Conservation (phyloP, 2,888 invertebrate species). For the Sarcophaga rosellei region DNA sequence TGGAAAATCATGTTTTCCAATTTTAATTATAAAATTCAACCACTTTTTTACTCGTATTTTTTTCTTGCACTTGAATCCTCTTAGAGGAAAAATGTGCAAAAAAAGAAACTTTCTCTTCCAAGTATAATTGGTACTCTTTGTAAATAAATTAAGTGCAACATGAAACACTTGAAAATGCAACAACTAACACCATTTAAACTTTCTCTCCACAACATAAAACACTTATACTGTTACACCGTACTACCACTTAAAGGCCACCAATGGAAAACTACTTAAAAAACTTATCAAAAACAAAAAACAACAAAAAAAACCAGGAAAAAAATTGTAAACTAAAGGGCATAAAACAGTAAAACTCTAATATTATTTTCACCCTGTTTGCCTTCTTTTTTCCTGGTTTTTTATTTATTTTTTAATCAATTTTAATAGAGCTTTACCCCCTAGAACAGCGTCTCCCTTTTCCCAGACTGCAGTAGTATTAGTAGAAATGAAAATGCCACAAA, state of each 20-base stretch:
- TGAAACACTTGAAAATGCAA: constrained; percentile 64
- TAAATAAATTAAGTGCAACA: constrained; percentile 65
- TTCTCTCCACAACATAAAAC: constrained; percentile 46
- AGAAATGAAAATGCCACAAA: background rate
- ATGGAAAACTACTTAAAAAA: constrained; percentile 14
- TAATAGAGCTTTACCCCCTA: background rate
- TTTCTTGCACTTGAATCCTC: no score
- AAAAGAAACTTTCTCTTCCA: constrained; percentile 29
- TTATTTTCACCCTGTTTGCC: constrained; percentile 14
- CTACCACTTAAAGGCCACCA: background rate
- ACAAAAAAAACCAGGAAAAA: background rate
- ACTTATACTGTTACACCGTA: constrained; percentile 9
- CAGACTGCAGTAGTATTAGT: background rate
- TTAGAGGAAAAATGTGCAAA: background rate
- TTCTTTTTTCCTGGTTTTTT: background rate
- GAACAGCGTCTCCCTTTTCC: rapidly evolving
- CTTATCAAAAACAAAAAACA: constrained; percentile 27
- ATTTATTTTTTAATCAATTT: constrained; percentile 50
- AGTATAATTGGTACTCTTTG: constrained; percentile 58
- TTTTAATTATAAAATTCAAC: background rate
- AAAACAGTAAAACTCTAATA: constrained; percentile 56
- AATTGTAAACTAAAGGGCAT: constrained; percentile 25
- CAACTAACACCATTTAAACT: constrained; percentile 65
- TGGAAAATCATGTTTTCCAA: background rate
- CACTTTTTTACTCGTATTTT: background rate